Evolutionary conservation across 2,797 vertebrate species (phyloP).

Genomic region (Dendrocincla tyrannina): DNA sequence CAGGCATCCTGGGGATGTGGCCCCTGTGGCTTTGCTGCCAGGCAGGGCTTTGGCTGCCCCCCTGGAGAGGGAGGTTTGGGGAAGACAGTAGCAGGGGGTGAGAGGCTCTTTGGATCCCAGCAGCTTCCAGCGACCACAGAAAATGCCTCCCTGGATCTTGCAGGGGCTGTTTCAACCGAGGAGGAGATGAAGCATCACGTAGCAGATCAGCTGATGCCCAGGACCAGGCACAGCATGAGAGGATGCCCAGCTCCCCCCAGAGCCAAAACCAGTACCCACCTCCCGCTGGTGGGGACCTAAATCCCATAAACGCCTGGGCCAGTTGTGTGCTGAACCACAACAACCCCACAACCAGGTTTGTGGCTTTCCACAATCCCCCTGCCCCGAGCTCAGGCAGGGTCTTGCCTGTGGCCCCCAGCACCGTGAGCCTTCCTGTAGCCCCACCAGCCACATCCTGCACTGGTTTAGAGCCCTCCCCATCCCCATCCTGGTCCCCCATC

Average conservation of each 20-base stretch:
- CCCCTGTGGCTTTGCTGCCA: background rate
- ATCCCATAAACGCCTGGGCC: background rate
- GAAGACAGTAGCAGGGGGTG: background rate
- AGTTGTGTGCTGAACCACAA: background rate
- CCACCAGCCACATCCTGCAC: rapidly evolving
- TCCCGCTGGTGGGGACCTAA: background rate
- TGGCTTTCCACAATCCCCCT: background rate
- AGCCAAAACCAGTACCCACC: background rate
- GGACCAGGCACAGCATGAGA: rapidly evolving
- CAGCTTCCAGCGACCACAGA: background rate
- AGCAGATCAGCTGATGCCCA: background rate
- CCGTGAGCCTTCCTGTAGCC: rapidly evolving
- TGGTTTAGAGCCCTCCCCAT: background rate
- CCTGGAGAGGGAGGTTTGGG: background rate
- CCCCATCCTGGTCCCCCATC: background rate
- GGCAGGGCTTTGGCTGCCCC: background rate
- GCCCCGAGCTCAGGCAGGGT: too few relatives aligned
- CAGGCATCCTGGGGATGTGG: background rate
- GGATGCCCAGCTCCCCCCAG: background rate
- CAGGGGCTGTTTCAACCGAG: background rate
- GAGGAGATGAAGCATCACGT: background rate
- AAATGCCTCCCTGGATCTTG: background rate
- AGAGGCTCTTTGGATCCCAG: background rate
- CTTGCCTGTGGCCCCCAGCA: background rate
- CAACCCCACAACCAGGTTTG: rapidly evolving